A percentile compares a stretch with the other conserved stretches of the same genome.
These are phyloP conservation scores for Tanytarsus gracilentus DNA, from an alignment of 2,888 invertebrate genomes.

Conservation along the genomic window DNA sequence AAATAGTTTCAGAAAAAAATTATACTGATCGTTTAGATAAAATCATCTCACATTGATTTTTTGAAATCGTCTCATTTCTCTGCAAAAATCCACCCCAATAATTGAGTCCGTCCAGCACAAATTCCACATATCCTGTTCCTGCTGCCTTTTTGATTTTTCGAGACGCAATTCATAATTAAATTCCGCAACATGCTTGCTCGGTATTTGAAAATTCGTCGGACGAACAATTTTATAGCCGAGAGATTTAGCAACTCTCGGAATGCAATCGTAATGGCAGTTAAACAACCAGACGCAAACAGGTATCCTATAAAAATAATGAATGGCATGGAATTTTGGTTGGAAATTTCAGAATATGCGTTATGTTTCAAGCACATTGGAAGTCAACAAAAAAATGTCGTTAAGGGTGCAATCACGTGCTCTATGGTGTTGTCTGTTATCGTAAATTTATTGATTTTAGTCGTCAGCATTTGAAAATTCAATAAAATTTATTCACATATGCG, in stretches of 20 bases:
- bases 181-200: slow-evolving; percentile 50
- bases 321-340: background rate
- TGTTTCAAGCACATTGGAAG: background rate
- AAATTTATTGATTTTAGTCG: background rate
- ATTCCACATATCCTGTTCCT: slow-evolving; percentile 79
- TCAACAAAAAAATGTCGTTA: background rate
- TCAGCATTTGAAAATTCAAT: background rate
- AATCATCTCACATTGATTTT: slow-evolving; percentile 57
- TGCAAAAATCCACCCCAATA: slow-evolving; percentile 74
- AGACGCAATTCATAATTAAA: slow-evolving; percentile 41
- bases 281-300: slow-evolving; percentile 54
- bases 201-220: background rate
- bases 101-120: slow-evolving; percentile 86
- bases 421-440: background rate
- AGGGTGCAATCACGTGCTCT: background rate
- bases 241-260: slow-evolving; percentile 48
- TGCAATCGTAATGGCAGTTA: slow-evolving; percentile 65
- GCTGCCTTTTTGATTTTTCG: slow-evolving; percentile 35
- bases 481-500: no score
- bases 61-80: slow-evolving; percentile 86
- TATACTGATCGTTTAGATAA: background rate
- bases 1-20: background rate
- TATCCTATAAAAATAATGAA: slow-evolving; percentile 30
- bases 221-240: slow-evolving; percentile 20
- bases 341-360: background rate